These are phyloP conservation scores for Styela clava DNA, from an alignment of 23 tunicate species.

Conservation along the genomic window DNA sequence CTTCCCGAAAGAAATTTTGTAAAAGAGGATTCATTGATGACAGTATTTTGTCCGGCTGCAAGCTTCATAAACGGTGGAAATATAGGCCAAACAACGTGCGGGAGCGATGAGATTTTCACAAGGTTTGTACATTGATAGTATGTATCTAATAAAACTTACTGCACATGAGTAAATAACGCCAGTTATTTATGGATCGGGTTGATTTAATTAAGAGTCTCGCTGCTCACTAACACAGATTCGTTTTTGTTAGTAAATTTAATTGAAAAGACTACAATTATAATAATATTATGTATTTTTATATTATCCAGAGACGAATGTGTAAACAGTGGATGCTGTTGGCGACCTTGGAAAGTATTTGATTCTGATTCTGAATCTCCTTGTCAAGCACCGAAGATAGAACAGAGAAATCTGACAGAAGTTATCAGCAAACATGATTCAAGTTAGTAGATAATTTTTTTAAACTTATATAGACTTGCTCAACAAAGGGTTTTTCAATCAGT, in stretches of 20 bases:
- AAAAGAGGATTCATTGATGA: neutral
- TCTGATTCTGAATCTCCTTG: neutral
- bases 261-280: too few relatives aligned
- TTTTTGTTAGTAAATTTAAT: too few relatives aligned
- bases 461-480: too few relatives aligned
- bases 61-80: neutral
- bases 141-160: neutral
- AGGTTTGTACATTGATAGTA: neutral
- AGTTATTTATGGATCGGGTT: too few relatives aligned
- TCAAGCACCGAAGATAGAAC: slow-evolving; percentile 5
- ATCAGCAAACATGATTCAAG: neutral
- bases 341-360: slow-evolving; percentile 11
- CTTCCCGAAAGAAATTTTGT: slow-evolving; percentile 9
- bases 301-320: slow-evolving; percentile 4
- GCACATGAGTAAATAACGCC: too few relatives aligned
- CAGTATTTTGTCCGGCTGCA: neutral
- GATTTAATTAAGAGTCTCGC: too few relatives aligned
- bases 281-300: too few relatives aligned
- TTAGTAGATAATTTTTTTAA: neutral
- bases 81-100: neutral
- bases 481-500: too few relatives aligned
- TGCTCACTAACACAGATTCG: too few relatives aligned
- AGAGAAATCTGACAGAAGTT: neutral
- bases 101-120: neutral
- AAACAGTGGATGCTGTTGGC: slow-evolving; percentile 10